These are phyloP conservation scores for Gallinago solitaria DNA, from an alignment of 2,797 vertebrate species.

Conservation along the genomic window DNA sequence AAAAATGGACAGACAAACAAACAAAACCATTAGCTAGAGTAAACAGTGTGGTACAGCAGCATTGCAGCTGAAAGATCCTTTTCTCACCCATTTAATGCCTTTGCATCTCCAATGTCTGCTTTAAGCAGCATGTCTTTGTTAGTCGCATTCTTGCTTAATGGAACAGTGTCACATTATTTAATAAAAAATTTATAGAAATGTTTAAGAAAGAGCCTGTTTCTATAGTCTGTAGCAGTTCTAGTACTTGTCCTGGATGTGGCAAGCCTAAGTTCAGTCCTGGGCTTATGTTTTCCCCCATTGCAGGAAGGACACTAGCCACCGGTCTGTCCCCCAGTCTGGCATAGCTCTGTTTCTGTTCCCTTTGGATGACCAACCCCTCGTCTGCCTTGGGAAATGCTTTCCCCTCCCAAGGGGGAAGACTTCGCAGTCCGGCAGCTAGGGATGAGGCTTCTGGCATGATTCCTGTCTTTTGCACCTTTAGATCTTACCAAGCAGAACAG, in stretches of 20 bases:
- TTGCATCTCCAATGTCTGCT: background rate
- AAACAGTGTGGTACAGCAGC: background rate
- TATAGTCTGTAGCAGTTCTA: background rate
- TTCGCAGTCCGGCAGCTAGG: background rate
- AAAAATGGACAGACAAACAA: background rate
- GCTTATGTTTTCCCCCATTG: background rate
- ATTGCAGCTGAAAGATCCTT: background rate
- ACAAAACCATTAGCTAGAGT: background rate
- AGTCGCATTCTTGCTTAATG: background rate
- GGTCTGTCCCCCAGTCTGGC: background rate
- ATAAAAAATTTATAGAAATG: background rate
- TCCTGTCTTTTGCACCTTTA: background rate
- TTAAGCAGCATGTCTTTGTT: background rate
- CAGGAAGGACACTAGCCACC: background rate
- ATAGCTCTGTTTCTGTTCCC: background rate
- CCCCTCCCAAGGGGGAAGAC: background rate
- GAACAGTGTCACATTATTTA: background rate
- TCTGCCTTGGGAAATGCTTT: background rate
- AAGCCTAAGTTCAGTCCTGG: background rate
- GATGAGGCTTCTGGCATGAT: background rate
- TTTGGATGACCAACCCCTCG: background rate
- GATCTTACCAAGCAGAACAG: background rate
- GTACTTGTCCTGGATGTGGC: background rate
- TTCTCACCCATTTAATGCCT: background rate
- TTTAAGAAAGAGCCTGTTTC: background rate